A percentile compares a stretch with the other conserved stretches of the same genome.
phyloP scores from a whole-genome alignment of 2,888 invertebrate genomes.

The Caenorhabditis zanzibari region DNA sequence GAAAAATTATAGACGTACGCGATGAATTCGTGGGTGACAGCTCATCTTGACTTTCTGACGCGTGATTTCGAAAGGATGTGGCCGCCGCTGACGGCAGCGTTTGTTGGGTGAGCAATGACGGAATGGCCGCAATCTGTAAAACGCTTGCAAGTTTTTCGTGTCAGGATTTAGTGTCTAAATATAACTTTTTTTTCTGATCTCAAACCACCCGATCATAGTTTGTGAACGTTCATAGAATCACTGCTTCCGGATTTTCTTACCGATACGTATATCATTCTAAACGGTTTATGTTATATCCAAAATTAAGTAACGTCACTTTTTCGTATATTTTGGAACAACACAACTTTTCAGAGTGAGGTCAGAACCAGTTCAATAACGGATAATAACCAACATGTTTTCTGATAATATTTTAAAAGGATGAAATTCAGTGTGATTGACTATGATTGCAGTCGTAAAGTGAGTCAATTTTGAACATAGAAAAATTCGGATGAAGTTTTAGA shows the following conservation, averaged over 20 bases:
- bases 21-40: conserved; percentile 58
- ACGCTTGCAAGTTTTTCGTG: background rate
- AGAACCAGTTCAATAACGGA: background rate
- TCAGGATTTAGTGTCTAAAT: background rate
- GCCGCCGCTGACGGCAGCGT: conserved; percentile 60
- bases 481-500: background rate
- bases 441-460: background rate
- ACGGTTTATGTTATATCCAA: background rate
- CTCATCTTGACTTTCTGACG: conserved; percentile 65
- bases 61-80: conserved; percentile 55
- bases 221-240: background rate
- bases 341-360: background rate
- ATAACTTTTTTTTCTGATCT: background rate
- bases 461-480: background rate
- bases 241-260: background rate
- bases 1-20: conserved; percentile 44
- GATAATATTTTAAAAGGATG: too few species aligned
- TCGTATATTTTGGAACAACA: background rate
- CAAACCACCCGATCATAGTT: background rate
- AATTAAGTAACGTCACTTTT: background rate
- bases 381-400: too few species aligned
- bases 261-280: background rate
- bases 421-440: too few species aligned
- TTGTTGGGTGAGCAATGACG: conserved; percentile 55
- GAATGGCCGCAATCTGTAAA: conserved; percentile 63